Evolutionary conservation across 2,797 vertebrate genomes (phyloP).

Genomic region (Thaleichthys pacificus): DNA sequence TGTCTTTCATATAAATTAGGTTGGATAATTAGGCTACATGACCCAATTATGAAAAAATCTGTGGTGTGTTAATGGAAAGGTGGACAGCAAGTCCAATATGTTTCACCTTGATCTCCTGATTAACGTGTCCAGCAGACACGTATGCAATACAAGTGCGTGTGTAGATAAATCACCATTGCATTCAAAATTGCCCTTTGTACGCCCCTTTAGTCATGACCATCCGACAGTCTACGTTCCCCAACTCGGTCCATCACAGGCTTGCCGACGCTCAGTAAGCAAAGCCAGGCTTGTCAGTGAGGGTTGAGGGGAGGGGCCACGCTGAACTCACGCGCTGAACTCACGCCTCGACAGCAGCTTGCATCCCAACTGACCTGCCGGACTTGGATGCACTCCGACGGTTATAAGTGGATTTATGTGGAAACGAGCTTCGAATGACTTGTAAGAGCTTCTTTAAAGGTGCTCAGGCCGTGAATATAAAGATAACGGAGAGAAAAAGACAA

Average conservation of each 20-base stretch:
- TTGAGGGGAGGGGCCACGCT: not conserved
- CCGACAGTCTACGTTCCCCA: conserved; percentile 44
- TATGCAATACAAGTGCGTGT: too few species aligned
- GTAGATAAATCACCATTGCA: too few species aligned
- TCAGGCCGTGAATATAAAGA: conserved; percentile 22
- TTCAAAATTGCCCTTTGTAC: too few species aligned
- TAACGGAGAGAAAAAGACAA: not conserved
- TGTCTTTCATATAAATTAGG: too few species aligned
- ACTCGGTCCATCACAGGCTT: conserved; percentile 64
- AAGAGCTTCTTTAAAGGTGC: conserved; percentile 57
- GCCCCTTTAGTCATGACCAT: conserved; percentile 28
- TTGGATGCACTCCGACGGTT: conserved; percentile 72
- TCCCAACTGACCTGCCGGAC: conserved; percentile 62
- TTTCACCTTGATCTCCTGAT: too few species aligned
- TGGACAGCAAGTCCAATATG: too few species aligned
- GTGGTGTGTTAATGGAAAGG: too few species aligned
- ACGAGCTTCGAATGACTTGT: conserved; percentile 67
- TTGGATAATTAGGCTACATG: too few species aligned
- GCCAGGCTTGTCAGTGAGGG: not conserved
- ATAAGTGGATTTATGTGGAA: conserved; percentile 74
- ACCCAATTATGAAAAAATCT: too few species aligned
- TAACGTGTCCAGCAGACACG: too few species aligned
- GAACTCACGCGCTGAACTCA: too few species aligned
- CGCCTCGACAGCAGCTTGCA: conserved; percentile 63
- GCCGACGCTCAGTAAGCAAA: conserved; percentile 54